Conservation (phyloP, 2,113 vertebrate genomes). For the Psilopsiagon aymara region DNA sequence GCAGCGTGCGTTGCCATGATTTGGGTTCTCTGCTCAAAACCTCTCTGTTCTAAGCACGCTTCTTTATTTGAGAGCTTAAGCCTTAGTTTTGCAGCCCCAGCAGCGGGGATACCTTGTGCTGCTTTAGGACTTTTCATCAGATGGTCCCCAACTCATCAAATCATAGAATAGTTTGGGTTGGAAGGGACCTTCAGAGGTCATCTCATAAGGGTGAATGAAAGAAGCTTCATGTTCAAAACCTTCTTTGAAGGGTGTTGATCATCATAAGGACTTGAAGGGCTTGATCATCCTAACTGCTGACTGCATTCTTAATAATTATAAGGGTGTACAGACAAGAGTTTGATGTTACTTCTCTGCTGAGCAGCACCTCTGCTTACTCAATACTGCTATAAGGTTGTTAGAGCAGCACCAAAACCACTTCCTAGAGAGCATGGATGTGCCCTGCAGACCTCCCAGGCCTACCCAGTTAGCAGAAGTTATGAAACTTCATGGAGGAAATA, state of each 20-base stretch:
- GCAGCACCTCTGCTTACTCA: background rate
- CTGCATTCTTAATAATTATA: background rate
- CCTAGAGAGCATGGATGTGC: background rate
- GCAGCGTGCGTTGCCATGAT: background rate
- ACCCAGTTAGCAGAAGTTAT: background rate
- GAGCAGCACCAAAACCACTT: constrained; percentile 40
- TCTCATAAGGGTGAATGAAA: background rate
- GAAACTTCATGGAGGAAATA: constrained; percentile 32
- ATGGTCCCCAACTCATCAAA: background rate
- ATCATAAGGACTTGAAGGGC: background rate
- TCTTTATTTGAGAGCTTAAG: background rate
- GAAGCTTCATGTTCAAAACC: background rate
- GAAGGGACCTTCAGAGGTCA: background rate
- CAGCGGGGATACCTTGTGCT: background rate
- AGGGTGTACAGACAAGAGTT: background rate
- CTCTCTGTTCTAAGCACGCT: constrained; percentile 10
- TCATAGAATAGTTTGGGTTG: background rate
- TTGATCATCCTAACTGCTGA: background rate
- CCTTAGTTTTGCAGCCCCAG: constrained; percentile 3
- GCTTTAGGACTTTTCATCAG: background rate
- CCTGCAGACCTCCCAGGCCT: background rate
- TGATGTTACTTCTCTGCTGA: background rate
- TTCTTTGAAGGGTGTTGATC: background rate
- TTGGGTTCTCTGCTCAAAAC: background rate
- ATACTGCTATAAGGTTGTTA: background rate